Evolutionary conservation across 2,113 vertebrate genomes (phyloP).

Genomic region (Crypturellus undulatus): DNA sequence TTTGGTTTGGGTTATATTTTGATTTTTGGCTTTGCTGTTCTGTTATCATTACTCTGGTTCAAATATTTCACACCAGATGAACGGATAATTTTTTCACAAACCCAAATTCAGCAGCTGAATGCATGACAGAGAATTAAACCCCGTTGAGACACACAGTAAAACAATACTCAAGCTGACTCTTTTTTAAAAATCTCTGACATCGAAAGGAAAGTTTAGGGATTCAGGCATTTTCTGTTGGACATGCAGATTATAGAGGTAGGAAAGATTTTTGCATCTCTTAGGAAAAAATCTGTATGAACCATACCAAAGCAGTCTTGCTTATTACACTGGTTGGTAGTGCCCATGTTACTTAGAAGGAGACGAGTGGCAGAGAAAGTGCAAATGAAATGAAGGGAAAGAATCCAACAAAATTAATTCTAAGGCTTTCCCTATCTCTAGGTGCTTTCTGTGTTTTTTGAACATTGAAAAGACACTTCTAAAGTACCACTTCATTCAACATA

Average conservation of each 20-base stretch:
- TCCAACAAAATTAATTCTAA: not conserved
- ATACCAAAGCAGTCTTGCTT: not conserved
- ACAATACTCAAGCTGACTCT: not conserved
- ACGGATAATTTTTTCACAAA: not conserved
- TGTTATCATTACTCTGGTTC: not conserved
- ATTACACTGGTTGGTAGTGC: not conserved
- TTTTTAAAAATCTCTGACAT: not conserved
- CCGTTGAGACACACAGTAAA: not conserved
- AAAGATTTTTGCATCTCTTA: not conserved
- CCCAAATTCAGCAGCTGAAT: not conserved
- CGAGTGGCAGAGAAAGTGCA: not conserved
- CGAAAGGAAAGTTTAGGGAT: not conserved
- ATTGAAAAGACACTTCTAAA: conserved; percentile 46
- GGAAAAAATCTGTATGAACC: not conserved
- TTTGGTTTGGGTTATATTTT: not conserved
- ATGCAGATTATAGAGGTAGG: not conserved
- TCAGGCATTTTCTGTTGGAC: not conserved
- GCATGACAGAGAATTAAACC: not conserved
- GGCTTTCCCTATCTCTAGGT: not conserved
- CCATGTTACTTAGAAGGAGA: not conserved
- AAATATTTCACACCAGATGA: not conserved
- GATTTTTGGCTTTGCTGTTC: not conserved
- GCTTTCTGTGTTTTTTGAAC: not conserved
- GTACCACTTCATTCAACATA: conserved; percentile 56
- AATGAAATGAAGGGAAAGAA: not conserved